Percentiles rank a stretch among this genome's conserved stretches.
Evolutionary conservation across 1,140 invertebrate species (phyloP).

Genomic region (Scylla paramamosain): DNA sequence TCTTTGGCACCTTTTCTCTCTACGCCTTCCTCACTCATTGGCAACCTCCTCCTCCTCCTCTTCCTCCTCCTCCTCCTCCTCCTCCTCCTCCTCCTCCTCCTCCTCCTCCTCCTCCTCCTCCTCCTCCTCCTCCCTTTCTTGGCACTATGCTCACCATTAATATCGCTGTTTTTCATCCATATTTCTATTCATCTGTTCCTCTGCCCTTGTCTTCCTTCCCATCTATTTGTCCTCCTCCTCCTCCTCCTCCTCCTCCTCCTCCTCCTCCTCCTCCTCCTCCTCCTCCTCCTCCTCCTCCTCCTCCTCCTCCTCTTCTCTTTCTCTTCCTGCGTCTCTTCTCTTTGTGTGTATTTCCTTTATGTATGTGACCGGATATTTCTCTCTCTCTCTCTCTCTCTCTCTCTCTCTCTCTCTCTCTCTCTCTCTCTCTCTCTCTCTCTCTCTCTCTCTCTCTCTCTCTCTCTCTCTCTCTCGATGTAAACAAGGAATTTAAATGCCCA

Average conservation of each 20-base stretch:
- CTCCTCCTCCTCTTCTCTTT: no score
- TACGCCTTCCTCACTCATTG: background rate
- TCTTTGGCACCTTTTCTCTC: background rate
- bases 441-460: conserved; percentile 13
- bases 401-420: background rate
- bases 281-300: no score
- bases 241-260: no score
- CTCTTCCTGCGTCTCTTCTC: background rate
- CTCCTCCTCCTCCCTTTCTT: background rate
- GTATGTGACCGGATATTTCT: no score
- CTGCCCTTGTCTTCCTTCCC: no score
- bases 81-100: no score
- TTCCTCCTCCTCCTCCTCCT: background rate
- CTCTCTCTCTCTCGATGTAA: background rate
- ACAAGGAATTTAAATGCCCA: background rate
- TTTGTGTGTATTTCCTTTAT: background rate
- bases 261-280: no score
- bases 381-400: background rate
- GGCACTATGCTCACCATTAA: no score
- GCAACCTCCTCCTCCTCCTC: background rate
- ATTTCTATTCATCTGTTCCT: no score
- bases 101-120: no score
- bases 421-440: conserved; percentile 30
- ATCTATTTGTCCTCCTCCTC: no score
- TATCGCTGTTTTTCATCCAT: no score